These are phyloP conservation scores for Cheilosia urbana DNA, from an alignment of 2,888 invertebrate species.

Conservation along the genomic window DNA sequence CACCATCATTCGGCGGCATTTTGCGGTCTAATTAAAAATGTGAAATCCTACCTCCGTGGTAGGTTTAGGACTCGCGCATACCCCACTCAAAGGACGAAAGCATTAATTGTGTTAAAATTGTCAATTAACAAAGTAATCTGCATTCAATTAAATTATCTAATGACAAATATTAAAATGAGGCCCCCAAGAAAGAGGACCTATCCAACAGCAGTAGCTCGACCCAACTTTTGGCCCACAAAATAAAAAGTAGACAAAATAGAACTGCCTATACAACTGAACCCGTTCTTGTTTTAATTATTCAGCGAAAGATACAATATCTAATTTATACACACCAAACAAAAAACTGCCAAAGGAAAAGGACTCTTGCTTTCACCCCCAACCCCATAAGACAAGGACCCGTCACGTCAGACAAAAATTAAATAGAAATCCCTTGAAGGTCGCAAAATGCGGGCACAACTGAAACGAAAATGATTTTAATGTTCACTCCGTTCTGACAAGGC, in stretches of 20 bases:
- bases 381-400: too few relatives aligned
- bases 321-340: neutral
- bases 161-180: slow-evolving; percentile 56
- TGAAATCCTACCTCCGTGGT: slow-evolving; percentile 32
- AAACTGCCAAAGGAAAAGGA: slow-evolving; percentile 6
- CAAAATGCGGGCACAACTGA: slow-evolving; percentile 14
- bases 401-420: slow-evolving; percentile 34
- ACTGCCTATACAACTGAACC: slow-evolving; percentile 43
- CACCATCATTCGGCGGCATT: slow-evolving; percentile 43
- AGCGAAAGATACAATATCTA: slow-evolving; percentile 58
- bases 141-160: slow-evolving; percentile 73
- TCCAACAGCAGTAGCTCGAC: neutral
- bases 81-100: neutral
- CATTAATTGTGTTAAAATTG: slow-evolving; percentile 71
- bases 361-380: too few relatives aligned
- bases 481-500: neutral
- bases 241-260: neutral
- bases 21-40: slow-evolving; percentile 63
- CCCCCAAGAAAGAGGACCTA: slow-evolving; percentile 21
- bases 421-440: slow-evolving; percentile 26
- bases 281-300: slow-evolving; percentile 61
- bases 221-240: neutral
- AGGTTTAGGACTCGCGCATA: slow-evolving; percentile 5
- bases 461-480: slow-evolving; percentile 41
- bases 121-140: slow-evolving; percentile 74